Conservation (phyloP, 1,140 invertebrate genomes). For the Eurosta solidaginis region DNA sequence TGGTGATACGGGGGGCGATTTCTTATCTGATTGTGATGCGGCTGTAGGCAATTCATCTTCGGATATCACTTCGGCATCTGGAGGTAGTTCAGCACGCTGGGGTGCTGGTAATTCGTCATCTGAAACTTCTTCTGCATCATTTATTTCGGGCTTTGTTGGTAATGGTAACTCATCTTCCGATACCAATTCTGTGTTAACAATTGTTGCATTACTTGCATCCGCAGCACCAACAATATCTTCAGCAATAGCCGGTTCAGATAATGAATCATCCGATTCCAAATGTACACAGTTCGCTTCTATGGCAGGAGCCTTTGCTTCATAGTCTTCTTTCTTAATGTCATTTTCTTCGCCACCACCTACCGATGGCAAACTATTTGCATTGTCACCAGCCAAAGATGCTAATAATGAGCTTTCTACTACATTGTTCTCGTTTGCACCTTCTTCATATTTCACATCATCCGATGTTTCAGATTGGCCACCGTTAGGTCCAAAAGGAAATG, state of each 20-base stretch:
- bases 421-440: constrained; percentile 12
- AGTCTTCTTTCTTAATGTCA: constrained; percentile 45
- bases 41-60: constrained; percentile 75
- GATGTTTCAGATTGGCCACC: constrained; percentile 54
- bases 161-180: constrained; percentile 69
- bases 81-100: constrained; percentile 74
- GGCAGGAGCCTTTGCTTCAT: constrained; percentile 40
- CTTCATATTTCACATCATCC: constrained; percentile 44
- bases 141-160: constrained; percentile 53
- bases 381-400: constrained; percentile 56
- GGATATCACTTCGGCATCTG: constrained; percentile 80
- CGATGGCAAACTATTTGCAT: constrained; percentile 60
- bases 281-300: constrained; percentile 38
- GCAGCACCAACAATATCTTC: constrained; percentile 41
- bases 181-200: constrained; percentile 72
- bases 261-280: constrained; percentile 46
- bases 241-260: constrained; percentile 46
- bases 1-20: constrained; percentile 61
- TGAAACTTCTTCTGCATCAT: constrained; percentile 70
- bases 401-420: constrained; percentile 52
- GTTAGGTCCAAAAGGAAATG: constrained; percentile 52
- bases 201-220: constrained; percentile 51
- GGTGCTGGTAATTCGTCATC: constrained; percentile 78
- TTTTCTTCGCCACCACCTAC: constrained; percentile 57
- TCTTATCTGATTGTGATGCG: constrained; percentile 54